These are phyloP conservation scores for Heteractis magnifica DNA, from an alignment of 92 coral and sea anemone genomes.

Conservation along the genomic window DNA sequence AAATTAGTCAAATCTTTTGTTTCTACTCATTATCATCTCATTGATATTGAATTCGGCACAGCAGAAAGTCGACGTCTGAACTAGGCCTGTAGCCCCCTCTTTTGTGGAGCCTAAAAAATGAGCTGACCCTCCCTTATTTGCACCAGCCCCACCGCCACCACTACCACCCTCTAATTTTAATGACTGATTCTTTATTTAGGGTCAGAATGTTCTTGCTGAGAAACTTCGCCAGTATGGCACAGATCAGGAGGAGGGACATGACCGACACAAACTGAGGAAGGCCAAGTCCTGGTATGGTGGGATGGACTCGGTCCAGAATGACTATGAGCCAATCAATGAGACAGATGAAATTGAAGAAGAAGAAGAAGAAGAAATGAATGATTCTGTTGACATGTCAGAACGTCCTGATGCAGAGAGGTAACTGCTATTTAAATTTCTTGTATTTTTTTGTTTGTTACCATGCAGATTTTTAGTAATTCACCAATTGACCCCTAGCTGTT, in stretches of 20 bases:
- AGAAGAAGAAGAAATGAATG: conserved; percentile 26
- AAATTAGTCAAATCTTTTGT: too few relatives aligned
- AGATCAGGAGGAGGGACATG: conserved; percentile 56
- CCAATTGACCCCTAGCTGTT: too few relatives aligned
- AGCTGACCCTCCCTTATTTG: not conserved
- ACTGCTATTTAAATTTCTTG: not conserved
- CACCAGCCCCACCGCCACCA: too few relatives aligned
- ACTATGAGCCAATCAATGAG: conserved; percentile 70
- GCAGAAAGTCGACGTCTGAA: too few relatives aligned
- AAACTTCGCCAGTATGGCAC: conserved; percentile 84
- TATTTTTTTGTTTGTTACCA: not conserved
- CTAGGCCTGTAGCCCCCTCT: not conserved
- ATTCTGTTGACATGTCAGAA: not conserved
- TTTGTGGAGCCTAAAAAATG: not conserved
- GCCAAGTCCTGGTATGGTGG: conserved; percentile 94
- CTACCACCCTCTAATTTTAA: not conserved
- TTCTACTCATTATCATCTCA: too few relatives aligned
- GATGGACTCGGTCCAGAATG: conserved; percentile 72
- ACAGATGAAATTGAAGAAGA: conserved; percentile 57
- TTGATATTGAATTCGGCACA: too few relatives aligned
- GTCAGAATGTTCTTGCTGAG: conserved; percentile 83
- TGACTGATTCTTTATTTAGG: conserved; percentile 16
- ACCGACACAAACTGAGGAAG: conserved; percentile 55
- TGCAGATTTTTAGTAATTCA: too few relatives aligned
- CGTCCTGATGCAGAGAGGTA: conserved; percentile 66